Evolutionary conservation across 2,113 vertebrate genomes (phyloP).

Genomic region (Cyprinus carpio): DNA sequence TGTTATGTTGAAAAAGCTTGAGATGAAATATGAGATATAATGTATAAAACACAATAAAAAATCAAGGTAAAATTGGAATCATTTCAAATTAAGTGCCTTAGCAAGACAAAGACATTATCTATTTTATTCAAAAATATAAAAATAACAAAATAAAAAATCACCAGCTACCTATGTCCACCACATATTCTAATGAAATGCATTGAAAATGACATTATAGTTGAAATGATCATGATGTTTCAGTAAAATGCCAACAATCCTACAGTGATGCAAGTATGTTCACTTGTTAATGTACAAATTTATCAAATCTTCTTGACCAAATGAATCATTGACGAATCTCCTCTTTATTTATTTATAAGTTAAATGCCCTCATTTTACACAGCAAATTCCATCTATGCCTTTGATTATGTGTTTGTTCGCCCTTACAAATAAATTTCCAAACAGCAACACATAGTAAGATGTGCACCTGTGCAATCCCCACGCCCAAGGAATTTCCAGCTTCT

Average conservation of each 20-base stretch:
- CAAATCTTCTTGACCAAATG: not conserved
- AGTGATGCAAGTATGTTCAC: not conserved
- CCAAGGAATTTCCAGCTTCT: slow-evolving; percentile 51
- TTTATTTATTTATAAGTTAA: not conserved
- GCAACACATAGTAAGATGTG: not conserved
- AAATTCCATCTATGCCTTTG: not conserved
- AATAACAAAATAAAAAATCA: no score
- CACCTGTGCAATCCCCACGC: slow-evolving; percentile 39
- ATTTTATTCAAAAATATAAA: not conserved
- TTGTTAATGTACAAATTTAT: not conserved
- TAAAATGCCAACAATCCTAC: not conserved
- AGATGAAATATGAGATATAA: not conserved
- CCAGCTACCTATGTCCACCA: not conserved
- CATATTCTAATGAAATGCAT: not conserved
- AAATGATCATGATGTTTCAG: not conserved
- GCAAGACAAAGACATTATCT: not conserved
- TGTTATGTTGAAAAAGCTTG: no score
- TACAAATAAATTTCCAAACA: not conserved
- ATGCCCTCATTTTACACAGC: not conserved
- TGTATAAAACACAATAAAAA: not conserved
- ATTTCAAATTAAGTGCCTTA: not conserved
- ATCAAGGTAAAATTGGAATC: not conserved
- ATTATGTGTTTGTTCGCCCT: not conserved
- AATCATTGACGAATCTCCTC: no score
- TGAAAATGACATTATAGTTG: not conserved